phyloP scores from a whole-genome alignment of 2,113 vertebrate species.

The Xerus inauris region DNA sequence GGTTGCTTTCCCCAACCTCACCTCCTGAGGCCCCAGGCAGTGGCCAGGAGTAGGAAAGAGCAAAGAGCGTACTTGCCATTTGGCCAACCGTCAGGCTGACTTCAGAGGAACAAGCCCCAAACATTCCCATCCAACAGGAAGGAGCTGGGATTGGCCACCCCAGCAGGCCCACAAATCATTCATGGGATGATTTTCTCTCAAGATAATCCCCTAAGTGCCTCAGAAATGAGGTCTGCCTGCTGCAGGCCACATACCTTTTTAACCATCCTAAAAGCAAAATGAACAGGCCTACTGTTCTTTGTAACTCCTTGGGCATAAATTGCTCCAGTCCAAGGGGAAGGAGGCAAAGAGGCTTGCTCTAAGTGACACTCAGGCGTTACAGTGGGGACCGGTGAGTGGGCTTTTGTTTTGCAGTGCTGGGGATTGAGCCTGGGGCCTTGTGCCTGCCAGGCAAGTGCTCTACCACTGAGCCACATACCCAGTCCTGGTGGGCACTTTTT shows the following conservation, averaged over 20 bases:
- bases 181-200: background rate
- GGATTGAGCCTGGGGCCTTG: no score
- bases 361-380: background rate
- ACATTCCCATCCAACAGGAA: background rate
- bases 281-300: background rate
- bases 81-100: background rate
- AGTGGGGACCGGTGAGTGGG: background rate
- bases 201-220: conserved; percentile 49
- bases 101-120: background rate
- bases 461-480: no score
- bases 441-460: no score
- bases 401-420: no score
- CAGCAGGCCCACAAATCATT: background rate
- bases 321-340: background rate
- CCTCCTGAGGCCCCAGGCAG: fast-evolving
- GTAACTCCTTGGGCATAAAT: background rate
- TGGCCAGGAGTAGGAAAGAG: background rate
- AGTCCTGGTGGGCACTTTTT: no score
- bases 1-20: fast-evolving
- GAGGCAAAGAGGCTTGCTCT: background rate
- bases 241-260: background rate
- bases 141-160: background rate
- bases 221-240: background rate
- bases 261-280: background rate
- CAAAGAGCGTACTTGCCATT: background rate